A percentile compares a stretch with the other conserved stretches of the same genome.
These are phyloP conservation scores for Macrotrachela quadricornifera DNA, from an alignment of 1,140 invertebrate species.

Conservation along the genomic window DNA sequence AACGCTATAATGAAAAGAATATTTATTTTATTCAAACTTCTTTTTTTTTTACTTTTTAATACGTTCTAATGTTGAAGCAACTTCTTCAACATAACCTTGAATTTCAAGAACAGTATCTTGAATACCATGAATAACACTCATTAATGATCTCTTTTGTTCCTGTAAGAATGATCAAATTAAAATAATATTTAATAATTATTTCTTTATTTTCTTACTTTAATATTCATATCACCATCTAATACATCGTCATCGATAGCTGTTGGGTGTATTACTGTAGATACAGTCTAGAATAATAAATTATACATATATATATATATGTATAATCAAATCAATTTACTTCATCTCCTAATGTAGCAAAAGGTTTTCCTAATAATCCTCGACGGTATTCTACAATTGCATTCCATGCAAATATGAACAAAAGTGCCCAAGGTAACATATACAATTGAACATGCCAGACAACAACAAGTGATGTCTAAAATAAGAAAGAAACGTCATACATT, in stretches of 20 bases:
- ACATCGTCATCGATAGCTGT: no score
- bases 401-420: conserved; percentile 21
- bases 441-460: conserved; percentile 26
- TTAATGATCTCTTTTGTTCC: no score
- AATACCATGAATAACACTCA: conserved; percentile 30
- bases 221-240: no score
- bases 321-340: conserved; percentile 12
- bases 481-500: no score
- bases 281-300: no score
- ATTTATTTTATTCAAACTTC: conserved; percentile 6
- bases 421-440: conserved; percentile 25
- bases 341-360: conserved; percentile 10
- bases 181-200: no score
- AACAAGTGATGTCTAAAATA: conserved; percentile 25
- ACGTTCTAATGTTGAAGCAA: conserved; percentile 70
- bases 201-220: no score
- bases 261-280: no score
- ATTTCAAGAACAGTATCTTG: conserved; percentile 80
- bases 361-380: conserved; percentile 13
- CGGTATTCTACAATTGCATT: conserved; percentile 17
- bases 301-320: no score
- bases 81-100: conserved; percentile 59
- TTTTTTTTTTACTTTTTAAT: conserved; percentile 57
- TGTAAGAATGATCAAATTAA: no score
- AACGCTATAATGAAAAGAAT: conserved; percentile 43